A percentile compares a stretch with the other conserved stretches of the same genome.
phyloP scores from a whole-genome alignment of 2,113 vertebrate species.

The Cinclus cinclus region DNA sequence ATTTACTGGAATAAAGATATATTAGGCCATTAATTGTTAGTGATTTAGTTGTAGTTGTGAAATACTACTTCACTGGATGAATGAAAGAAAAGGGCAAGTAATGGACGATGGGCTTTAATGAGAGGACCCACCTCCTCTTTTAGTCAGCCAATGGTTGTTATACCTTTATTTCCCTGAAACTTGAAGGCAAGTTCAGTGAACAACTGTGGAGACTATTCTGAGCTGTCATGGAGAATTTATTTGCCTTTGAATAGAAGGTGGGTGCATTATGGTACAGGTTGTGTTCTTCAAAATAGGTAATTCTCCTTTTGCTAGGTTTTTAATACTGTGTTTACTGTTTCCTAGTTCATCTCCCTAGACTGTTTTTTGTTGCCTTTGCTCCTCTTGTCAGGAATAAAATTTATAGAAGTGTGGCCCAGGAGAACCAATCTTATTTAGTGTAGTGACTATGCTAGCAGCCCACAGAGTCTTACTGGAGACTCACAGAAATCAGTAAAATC shows the following conservation, averaged over 20 bases:
- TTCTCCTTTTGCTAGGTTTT: conserved; percentile 59
- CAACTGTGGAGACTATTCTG: conserved; percentile 61
- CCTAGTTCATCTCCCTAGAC: conserved; percentile 41
- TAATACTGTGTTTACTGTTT: conserved; percentile 67
- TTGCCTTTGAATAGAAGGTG: conserved; percentile 59
- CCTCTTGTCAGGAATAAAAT: conserved; percentile 62
- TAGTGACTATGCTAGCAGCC: not conserved
- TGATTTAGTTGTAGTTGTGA: not conserved
- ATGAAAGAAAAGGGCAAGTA: not conserved
- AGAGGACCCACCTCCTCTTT: conserved; percentile 44
- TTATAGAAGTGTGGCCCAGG: conserved; percentile 39
- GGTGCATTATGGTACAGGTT: not conserved
- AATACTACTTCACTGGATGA: not conserved
- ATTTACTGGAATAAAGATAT: not conserved
- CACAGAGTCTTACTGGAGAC: not conserved
- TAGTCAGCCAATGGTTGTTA: conserved; percentile 62
- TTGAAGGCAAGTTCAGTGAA: conserved; percentile 69
- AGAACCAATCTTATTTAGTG: conserved; percentile 37
- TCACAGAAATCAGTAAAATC: conserved; percentile 42
- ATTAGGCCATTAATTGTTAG: not conserved
- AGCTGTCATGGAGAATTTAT: conserved; percentile 70
- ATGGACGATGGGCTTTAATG: conserved; percentile 9
- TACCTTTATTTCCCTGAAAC: conserved; percentile 70
- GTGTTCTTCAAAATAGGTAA: conserved; percentile 23
- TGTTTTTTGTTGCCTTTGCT: conserved; percentile 49